Base-by-base conservation (phyloP, 2,113 vertebrate species). In the Ochotona curzoniae region DNA sequence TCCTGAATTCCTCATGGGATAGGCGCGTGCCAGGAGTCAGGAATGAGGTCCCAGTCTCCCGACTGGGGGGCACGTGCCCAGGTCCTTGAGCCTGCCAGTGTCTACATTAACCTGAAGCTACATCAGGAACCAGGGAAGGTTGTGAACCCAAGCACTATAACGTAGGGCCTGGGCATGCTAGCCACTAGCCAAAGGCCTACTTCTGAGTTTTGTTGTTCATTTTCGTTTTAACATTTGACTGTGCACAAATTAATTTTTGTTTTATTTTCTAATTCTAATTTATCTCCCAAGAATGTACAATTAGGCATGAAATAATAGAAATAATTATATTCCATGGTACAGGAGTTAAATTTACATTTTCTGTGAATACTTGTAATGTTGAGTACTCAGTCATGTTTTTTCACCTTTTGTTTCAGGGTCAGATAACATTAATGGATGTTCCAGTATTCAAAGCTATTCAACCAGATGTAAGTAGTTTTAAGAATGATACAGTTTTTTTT, bases 361-460 rank as follows among this genome's bases (percentile, higher is more conserved):
- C 47, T 92, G 0, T 51, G 70, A 89, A 14, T 9, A 7, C 60
- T 54, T 86, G 35, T 87, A 85, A 93, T 92, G 66, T 70, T 90
- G 7, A 69, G 12, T 88, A 81, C 67, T 91, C 5, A n/a, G 3
- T 81, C 80, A 47, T 82, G 51, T 81, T 89, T 93, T 57, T 57
- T 57, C 54, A 64, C 30, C 94, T 93, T 94, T 76, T 83, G 64
- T 97, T 98, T 75, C 97, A 99, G 99, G 99, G 99, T 97, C 99
- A 99, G 97, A 99, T 99, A 98, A 99, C 99, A 0, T 98, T 99
- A 96, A 99, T 99, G 99, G 99, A 99, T 96, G 98, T 99, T 95
- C 99, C 99, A 86, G 99, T 99, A 96, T 99, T 99, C 98, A 99
- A 99, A 98, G 99, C 99, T 97, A 99, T 99, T 98, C 99, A 99